These are phyloP conservation scores for Agrotis exclamationis DNA, from an alignment of 2,888 invertebrate species.

Conservation along the genomic window DNA sequence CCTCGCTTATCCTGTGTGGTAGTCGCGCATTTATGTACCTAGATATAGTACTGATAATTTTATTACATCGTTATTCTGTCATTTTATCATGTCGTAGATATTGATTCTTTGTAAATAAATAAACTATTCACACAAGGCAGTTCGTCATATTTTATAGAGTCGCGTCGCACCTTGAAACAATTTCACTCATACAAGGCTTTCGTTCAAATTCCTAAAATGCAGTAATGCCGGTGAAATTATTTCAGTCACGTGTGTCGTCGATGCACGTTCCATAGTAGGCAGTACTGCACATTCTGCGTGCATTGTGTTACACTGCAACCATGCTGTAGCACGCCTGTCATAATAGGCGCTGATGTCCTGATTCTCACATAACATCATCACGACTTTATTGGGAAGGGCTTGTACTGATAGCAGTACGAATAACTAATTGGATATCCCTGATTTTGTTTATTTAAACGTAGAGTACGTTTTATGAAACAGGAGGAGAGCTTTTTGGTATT, in stretches of 20 bases:
- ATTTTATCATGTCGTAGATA: too few species aligned
- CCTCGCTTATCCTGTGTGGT: background rate
- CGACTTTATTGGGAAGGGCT: background rate
- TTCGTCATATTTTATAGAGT: background rate
- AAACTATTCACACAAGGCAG: too few species aligned
- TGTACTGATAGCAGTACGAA: background rate
- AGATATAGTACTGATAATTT: background rate
- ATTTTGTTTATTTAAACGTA: too few species aligned
- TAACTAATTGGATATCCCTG: too few species aligned
- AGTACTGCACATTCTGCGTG: conserved; percentile 32
- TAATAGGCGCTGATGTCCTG: background rate
- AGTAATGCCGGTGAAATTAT: conserved; percentile 44
- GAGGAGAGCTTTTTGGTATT: too few species aligned
- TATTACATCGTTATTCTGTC: background rate
- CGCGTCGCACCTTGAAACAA: background rate
- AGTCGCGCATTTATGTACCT: background rate
- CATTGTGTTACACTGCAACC: conserved; percentile 25
- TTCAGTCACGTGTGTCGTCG: conserved; percentile 50
- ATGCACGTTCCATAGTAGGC: conserved; percentile 48
- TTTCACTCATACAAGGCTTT: conserved; percentile 12
- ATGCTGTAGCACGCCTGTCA: conserved; percentile 18
- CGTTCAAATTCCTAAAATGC: conserved; percentile 40
- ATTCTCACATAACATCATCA: background rate
- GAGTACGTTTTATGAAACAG: too few species aligned
- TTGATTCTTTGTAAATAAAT: too few species aligned